Evolutionary conservation across 2,113 vertebrate genomes (phyloP), one percentile per base, ranked within the genome.

Genomic region (Malurus cyaneus): DNA sequence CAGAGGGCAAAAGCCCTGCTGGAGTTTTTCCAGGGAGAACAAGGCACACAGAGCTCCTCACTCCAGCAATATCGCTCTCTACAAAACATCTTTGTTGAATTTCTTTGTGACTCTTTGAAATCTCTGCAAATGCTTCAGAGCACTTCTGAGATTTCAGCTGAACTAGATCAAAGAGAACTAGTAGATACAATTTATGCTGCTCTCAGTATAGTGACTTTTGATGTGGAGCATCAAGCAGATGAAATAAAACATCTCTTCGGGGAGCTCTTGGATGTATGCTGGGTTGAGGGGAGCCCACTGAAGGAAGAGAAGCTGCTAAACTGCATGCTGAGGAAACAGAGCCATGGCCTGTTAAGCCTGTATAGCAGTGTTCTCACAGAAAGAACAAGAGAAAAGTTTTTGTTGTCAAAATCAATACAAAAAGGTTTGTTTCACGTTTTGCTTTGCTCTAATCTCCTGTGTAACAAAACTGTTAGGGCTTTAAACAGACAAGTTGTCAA

Each of bases 291-390:
- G 52, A 97, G 93, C 42, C 92, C 96, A 5, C 96, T 99, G 60
- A 97, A 23, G 24, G 99, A 99, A 92, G 98, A 99, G 95, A 98
- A 86, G 70, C 82, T 99, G 23, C 98, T 99, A 44, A 92, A 98
- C 96, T 98, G 98, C 67, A 87, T 99, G 95, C 95, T 99, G 14
- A 98, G 98, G 70, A 98, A 98, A 49, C 94, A 85, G 5, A 97
- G 96, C 28, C 94, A 96, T 16, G 85, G 94, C 16, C 93, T 99
- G 6, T 92, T 99, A 44, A 97, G 83, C 12, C 84, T 97, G 4
- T 99, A 99, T 47, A 97, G 98, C 93, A 97, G 95, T 59, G 97
- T 97, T 20, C 97, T 98, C 15, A 93, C 97, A 92, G 98, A 98
- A 81, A 98, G 98, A 61, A 97, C 95, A 86, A 97, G 97, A 94